A percentile compares a stretch with the other conserved stretches of the same genome.
Evolutionary conservation across 2,113 vertebrate genomes (phyloP).

Genomic region (Oceanodroma tethys): DNA sequence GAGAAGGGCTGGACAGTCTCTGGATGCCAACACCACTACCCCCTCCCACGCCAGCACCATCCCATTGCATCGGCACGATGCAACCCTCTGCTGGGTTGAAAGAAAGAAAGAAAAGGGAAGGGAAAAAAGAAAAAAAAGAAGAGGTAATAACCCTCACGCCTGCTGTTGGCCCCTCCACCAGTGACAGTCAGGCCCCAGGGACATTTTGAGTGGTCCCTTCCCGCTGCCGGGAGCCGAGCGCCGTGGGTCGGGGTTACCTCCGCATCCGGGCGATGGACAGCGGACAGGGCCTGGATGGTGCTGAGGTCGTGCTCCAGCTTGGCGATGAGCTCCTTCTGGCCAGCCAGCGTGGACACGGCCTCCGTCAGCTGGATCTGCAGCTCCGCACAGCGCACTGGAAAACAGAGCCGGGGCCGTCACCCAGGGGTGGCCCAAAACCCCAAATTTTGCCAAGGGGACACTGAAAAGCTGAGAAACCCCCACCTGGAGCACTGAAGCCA

Average conservation of each 20-base stretch:
- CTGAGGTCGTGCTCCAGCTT: conserved; percentile 93
- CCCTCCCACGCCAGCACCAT: neutral
- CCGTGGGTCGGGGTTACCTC: conserved; percentile 68
- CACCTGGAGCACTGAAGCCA: neutral
- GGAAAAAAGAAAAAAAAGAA: too few relatives aligned
- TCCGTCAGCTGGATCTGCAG: conserved; percentile 85
- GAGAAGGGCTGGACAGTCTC: neutral
- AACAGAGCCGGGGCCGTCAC: neutral
- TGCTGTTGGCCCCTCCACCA: neutral
- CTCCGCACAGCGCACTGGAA: conserved; percentile 83
- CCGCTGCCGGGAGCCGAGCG: fast-evolving
- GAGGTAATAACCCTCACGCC: fast-evolving
- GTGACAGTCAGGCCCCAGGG: fast-evolving
- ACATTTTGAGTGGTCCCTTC: fast-evolving
- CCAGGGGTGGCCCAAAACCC: neutral
- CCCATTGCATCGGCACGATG: fast-evolving
- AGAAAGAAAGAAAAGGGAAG: neutral
- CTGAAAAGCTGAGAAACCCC: fast-evolving
- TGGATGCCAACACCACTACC: neutral
- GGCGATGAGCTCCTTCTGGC: conserved; percentile 90
- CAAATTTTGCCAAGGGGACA: fast-evolving
- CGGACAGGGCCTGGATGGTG: conserved; percentile 86
- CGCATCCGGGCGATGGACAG: conserved; percentile 80
- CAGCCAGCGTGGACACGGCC: conserved; percentile 72
- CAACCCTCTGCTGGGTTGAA: neutral